Evolutionary conservation across 2,797 vertebrate genomes (phyloP).

Genomic region (Remorina albescens): DNA sequence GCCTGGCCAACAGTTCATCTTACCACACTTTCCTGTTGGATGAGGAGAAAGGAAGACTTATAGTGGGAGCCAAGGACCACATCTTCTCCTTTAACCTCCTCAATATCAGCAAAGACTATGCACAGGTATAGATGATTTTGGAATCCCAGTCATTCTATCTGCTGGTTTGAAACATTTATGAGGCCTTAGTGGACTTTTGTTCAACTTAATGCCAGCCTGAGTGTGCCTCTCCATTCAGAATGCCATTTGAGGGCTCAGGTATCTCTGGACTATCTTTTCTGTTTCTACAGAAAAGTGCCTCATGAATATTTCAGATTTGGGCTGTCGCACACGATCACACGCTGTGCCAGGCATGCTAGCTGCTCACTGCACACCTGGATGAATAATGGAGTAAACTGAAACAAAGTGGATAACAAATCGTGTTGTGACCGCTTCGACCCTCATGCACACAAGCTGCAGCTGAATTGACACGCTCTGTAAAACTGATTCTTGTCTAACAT

Average conservation of each 20-base stretch:
- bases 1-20: constrained; percentile 93
- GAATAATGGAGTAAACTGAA: constrained; percentile 85
- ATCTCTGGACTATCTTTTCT: constrained; percentile 71
- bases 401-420: constrained; percentile 84
- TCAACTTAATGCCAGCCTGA: constrained; percentile 43
- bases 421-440: constrained; percentile 69
- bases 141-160: constrained; percentile 25
- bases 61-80: constrained; percentile 97
- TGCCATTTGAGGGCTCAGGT: constrained; percentile 58
- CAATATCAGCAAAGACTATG: constrained; percentile 94
- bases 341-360: constrained; percentile 77
- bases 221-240: constrained; percentile 42
- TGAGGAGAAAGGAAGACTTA: constrained; percentile 93
- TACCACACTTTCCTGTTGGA: constrained; percentile 98
- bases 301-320: constrained; percentile 82
- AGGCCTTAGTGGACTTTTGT: constrained; percentile 42
- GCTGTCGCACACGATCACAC: constrained; percentile 79
- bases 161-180: constrained; percentile 9
- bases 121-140: constrained; percentile 86
- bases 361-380: constrained; percentile 83
- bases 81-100: constrained; percentile 97
- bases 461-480: constrained; percentile 31
- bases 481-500: constrained; percentile 44
- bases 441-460: constrained; percentile 44
- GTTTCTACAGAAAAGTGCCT: constrained; percentile 78